Percentiles rank a stretch among this genome's conserved stretches.
phyloP scores from a whole-genome alignment of 2,888 invertebrate genomes.

The Microplitis deprimator region DNA sequence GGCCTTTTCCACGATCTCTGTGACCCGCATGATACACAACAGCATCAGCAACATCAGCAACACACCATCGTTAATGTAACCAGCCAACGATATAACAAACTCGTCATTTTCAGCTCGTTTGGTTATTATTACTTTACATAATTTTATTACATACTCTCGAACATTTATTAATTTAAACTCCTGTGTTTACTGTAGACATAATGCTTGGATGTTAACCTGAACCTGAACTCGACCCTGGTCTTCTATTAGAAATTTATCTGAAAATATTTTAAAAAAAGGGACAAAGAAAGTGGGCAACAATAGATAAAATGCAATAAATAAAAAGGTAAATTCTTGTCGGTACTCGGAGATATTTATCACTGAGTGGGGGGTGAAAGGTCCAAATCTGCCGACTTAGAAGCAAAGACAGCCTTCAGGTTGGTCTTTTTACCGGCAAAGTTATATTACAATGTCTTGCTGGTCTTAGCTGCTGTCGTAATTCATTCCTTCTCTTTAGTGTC shows the following conservation, averaged over 20 bases:
- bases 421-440: not conserved
- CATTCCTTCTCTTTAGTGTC: not conserved
- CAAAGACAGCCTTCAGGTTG: not conserved
- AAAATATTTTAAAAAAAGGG: too few relatives aligned
- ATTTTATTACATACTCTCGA: too few relatives aligned
- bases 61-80: not conserved
- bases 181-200: too few relatives aligned
- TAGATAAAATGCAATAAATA: too few relatives aligned
- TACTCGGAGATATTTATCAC: not conserved
- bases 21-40: slow-evolving; percentile 25
- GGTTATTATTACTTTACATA: not conserved
- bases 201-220: too few relatives aligned
- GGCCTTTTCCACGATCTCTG: slow-evolving; percentile 43
- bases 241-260: too few relatives aligned
- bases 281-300: too few relatives aligned
- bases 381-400: not conserved
- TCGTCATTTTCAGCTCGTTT: not conserved
- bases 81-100: not conserved
- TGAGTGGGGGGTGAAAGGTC: not conserved
- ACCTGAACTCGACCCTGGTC: too few relatives aligned
- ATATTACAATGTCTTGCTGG: not conserved
- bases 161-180: too few relatives aligned
- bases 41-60: not conserved
- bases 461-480: not conserved
- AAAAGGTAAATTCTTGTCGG: not conserved